Conservation (phyloP, 2,113 vertebrate genomes). For the Mystacornis crossleyi region DNA sequence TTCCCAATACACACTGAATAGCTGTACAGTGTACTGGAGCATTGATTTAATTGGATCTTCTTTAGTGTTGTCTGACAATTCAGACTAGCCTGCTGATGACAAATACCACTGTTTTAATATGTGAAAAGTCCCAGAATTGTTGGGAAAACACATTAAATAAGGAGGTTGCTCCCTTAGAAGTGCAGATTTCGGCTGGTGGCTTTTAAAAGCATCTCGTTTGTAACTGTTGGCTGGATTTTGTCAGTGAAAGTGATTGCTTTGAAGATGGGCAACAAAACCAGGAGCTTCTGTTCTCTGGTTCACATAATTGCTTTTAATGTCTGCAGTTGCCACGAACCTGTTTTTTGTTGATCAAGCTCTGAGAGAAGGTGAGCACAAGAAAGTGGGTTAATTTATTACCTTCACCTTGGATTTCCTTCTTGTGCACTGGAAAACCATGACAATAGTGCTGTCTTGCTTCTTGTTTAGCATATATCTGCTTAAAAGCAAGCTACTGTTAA, state of each 20-base stretch:
- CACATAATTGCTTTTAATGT: neutral
- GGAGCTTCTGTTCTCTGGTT: neutral
- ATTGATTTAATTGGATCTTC: neutral
- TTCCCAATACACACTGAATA: neutral
- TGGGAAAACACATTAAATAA: neutral
- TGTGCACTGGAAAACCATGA: neutral
- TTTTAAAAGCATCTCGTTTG: neutral
- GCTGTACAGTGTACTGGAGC: neutral
- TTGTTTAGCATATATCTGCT: neutral
- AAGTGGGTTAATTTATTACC: neutral
- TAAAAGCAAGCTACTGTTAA: neutral
- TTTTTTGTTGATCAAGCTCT: neutral
- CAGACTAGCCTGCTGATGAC: neutral
- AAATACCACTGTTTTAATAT: neutral
- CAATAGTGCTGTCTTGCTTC: neutral
- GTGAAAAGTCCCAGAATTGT: neutral
- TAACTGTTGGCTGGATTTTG: neutral
- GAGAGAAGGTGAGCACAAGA: neutral
- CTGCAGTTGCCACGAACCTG: neutral
- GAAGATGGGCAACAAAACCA: neutral
- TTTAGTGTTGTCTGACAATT: neutral
- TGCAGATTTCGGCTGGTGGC: neutral
- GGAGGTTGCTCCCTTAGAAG: neutral
- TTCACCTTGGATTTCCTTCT: neutral
- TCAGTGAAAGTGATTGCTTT: neutral